phyloP scores from a whole-genome alignment of 2,888 invertebrate species.

The Pachymerium ferrugineum region DNA sequence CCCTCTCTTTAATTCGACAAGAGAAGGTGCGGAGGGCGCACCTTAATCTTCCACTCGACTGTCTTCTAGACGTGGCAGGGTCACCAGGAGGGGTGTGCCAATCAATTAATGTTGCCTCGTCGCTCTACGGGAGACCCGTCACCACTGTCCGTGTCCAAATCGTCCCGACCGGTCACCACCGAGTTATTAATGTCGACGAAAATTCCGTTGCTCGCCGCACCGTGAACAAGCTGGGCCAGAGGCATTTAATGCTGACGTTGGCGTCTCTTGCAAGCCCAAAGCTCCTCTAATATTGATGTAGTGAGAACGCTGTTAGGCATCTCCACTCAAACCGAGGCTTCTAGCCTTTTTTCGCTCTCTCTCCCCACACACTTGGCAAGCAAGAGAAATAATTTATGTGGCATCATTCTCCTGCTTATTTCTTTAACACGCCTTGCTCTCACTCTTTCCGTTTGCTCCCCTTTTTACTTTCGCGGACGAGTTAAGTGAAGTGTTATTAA shows the following conservation, averaged over 20 bases:
- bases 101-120: conserved; percentile 19
- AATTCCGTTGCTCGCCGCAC: background rate
- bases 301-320: conserved; percentile 10
- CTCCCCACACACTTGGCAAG: background rate
- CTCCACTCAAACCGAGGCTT: background rate
- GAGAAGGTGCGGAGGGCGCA: background rate
- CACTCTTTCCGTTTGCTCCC: background rate
- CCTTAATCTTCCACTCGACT: conserved; percentile 4
- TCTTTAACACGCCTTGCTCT: background rate
- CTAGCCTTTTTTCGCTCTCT: background rate
- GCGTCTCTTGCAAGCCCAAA: background rate
- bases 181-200: background rate
- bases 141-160: background rate
- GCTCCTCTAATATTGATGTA: conserved; percentile 2
- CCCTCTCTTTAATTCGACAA: conserved; percentile 3
- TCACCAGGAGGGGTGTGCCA: background rate
- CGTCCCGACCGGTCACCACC: background rate
- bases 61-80: conserved; percentile 1
- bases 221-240: background rate
- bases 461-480: background rate
- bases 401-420: too few relatives aligned
- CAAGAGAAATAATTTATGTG: conserved; percentile 1
- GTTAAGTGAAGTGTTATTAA: conserved; percentile 9
- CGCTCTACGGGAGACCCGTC: conserved; percentile 2
- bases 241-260: background rate